Percentiles rank a stretch among this genome's conserved stretches.
Evolutionary conservation across 2,113 vertebrate genomes (phyloP).

Genomic region (Eolophus roseicapilla): DNA sequence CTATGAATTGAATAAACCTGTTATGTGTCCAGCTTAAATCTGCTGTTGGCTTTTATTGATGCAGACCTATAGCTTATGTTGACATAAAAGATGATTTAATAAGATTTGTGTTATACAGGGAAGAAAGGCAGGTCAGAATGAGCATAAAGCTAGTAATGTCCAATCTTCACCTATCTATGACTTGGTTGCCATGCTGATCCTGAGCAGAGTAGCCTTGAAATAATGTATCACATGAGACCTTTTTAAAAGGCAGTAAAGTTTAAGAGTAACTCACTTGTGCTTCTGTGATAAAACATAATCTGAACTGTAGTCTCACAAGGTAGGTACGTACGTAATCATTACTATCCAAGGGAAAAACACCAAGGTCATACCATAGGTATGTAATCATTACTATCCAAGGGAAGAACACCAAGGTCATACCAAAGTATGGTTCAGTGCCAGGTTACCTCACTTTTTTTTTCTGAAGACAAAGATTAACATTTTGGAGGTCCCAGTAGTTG

Average conservation of each 20-base stretch:
- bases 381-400: background rate
- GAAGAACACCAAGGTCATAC: background rate
- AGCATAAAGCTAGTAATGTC: background rate
- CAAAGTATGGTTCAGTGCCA: background rate
- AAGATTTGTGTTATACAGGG: background rate
- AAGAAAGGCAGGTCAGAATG: background rate
- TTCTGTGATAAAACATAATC: background rate
- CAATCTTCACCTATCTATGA: background rate
- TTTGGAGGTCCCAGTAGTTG: background rate
- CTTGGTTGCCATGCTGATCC: background rate
- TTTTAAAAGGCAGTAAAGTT: background rate
- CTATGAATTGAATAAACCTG: background rate
- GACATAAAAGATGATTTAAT: background rate
- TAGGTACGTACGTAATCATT: background rate
- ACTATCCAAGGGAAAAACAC: background rate
- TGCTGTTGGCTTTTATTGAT: background rate
- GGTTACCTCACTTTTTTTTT: background rate
- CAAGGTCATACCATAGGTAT: background rate
- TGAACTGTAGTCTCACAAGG: background rate
- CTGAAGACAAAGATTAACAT: background rate
- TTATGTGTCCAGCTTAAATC: background rate
- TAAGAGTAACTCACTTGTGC: background rate
- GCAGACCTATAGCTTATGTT: background rate
- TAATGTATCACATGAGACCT: background rate
- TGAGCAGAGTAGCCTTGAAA: background rate